Evolutionary conservation across 2,888 invertebrate species (phyloP).

Genomic region (Epicampocera succincta): DNA sequence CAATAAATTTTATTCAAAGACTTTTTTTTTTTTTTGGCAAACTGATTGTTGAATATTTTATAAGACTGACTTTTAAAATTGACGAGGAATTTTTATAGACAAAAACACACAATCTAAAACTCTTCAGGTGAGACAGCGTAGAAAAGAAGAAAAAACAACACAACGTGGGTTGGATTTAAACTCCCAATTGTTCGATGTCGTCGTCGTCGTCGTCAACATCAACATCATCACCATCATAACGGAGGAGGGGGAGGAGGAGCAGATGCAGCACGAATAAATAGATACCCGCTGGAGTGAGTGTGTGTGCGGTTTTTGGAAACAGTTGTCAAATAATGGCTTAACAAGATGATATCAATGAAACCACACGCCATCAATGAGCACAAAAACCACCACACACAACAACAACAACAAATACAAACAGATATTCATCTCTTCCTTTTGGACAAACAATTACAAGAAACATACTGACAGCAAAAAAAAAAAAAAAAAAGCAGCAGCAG

Average conservation of each 20-base stretch:
- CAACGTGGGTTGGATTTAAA: constrained; percentile 51
- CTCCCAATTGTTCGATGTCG: constrained; percentile 68
- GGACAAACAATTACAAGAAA: constrained; percentile 38
- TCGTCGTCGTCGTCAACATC: constrained; percentile 47
- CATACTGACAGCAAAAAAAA: constrained; percentile 7
- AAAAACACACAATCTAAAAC: constrained; percentile 29
- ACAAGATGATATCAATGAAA: constrained; percentile 68
- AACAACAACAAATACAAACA: constrained; percentile 20
- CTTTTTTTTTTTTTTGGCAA: constrained; percentile 32
- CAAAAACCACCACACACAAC: constrained; percentile 7
- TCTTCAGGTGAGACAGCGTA: constrained; percentile 58
- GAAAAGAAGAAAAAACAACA: constrained; percentile 14
- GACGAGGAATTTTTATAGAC: constrained; percentile 41
- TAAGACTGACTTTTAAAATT: constrained; percentile 65
- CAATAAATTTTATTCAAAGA: constrained; percentile 47
- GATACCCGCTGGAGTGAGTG: constrained; percentile 44
- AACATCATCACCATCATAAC: constrained; percentile 36
- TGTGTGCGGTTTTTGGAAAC: constrained; percentile 49
- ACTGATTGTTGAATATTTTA: constrained; percentile 67
- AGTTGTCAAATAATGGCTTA: constrained; percentile 68
- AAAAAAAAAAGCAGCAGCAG: neutral
- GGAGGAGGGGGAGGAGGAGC: no score
- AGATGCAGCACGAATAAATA: constrained; percentile 38
- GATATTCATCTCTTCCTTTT: constrained; percentile 8
- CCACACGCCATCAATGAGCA: constrained; percentile 52